These are phyloP conservation scores for Euura lappo DNA, from an alignment of 1,140 invertebrate genomes.

Conservation along the genomic window DNA sequence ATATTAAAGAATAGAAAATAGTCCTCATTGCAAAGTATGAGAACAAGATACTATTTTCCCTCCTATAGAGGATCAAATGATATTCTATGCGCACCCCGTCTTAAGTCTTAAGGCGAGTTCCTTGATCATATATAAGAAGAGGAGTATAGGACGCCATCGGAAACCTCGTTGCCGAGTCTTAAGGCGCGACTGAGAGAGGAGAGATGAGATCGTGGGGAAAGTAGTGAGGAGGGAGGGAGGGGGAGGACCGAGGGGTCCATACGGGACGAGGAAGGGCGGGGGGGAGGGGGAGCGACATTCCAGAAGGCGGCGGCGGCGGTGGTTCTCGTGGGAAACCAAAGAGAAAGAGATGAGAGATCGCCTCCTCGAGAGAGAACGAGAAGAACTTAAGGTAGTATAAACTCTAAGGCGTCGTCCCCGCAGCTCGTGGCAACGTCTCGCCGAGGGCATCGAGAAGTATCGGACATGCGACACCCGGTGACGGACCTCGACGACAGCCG, in stretches of 20 bases:
- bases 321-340: conserved; percentile 61
- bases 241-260: conserved; percentile 27
- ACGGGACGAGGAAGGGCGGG: conserved; percentile 33
- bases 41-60: neutral
- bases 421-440: neutral
- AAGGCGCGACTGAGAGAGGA: conserved; percentile 15
- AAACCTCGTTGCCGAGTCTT: neutral
- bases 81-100: conserved; percentile 19
- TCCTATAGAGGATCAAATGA: neutral
- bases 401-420: conserved; percentile 4
- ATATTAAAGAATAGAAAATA: too few species aligned
- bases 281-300: conserved; percentile 59
- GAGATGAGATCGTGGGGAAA: conserved; percentile 25
- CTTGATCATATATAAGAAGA: neutral
- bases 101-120: conserved; percentile 4
- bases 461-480: conserved; percentile 19
- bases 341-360: conserved; percentile 41
- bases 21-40: too few species aligned
- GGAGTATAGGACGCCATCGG: conserved; percentile 9
- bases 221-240: conserved; percentile 25
- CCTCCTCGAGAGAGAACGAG: neutral
- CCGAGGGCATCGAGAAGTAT: conserved; percentile 12
- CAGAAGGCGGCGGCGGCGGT: conserved; percentile 61
- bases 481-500: conserved; percentile 34
- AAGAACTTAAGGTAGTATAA: neutral